Conservation (phyloP, 2,797 vertebrate genomes). For the Fundulus diaphanus region DNA sequence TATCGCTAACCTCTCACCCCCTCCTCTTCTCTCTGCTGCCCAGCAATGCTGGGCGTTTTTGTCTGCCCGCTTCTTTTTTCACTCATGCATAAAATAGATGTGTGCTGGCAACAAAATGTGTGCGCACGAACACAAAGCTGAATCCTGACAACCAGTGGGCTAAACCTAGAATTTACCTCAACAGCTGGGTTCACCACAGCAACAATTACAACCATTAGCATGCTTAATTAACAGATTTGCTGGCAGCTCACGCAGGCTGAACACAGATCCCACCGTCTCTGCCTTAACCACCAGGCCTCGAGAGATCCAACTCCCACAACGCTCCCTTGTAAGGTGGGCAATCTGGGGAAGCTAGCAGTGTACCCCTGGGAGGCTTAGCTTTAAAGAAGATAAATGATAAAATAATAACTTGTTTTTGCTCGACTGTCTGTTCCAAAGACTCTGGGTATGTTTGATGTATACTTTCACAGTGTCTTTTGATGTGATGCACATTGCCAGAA, state of each 20-base stretch:
- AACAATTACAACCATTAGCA: constrained; percentile 80
- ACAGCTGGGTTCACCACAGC: constrained; percentile 82
- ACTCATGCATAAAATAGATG: constrained; percentile 54
- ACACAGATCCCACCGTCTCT: constrained; percentile 43
- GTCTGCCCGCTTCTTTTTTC: constrained; percentile 21
- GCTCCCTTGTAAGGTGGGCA: constrained; percentile 64
- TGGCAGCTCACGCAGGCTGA: constrained; percentile 79
- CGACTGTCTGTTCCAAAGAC: constrained; percentile 40
- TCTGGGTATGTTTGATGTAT: constrained; percentile 40
- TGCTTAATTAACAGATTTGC: constrained; percentile 85
- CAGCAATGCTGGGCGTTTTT: constrained; percentile 7
- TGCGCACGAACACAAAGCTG: constrained; percentile 46
- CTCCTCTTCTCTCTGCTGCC: constrained; percentile 24
- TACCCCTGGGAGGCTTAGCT: constrained; percentile 24
- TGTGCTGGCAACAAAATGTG: constrained; percentile 30
- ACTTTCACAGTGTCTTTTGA: constrained; percentile 38
- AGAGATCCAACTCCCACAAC: constrained; percentile 69
- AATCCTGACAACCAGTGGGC: constrained; percentile 73
- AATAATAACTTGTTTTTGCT: constrained; percentile 17
- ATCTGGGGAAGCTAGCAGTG: constrained; percentile 38
- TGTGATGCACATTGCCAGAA: constrained; percentile 36
- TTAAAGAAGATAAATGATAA: constrained; percentile 26
- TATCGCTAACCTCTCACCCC: constrained; percentile 48
- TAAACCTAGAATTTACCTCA: constrained; percentile 83
- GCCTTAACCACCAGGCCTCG: constrained; percentile 65